A percentile compares a stretch with the other conserved stretches of the same genome.
Conservation (phyloP, 2,113 vertebrate genomes). For the Guaruba guarouba region DNA sequence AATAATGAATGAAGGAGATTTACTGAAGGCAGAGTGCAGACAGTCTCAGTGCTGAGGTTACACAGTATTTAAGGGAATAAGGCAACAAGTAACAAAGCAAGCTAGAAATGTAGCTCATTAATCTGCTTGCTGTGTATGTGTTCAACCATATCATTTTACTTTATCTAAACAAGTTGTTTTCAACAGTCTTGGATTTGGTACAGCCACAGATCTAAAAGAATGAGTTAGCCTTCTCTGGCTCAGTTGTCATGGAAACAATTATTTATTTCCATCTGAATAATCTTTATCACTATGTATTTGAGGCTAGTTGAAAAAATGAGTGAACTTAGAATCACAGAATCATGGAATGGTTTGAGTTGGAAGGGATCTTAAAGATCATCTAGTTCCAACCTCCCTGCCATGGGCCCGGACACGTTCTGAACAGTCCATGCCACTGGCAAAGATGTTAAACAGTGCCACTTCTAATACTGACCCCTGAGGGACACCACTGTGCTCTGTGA, state of each 20-base stretch:
- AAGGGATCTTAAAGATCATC: background rate
- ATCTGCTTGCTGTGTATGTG: background rate
- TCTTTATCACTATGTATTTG: background rate
- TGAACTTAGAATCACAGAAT: background rate
- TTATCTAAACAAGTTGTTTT: slow-evolving; percentile 11
- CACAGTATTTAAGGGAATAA: background rate
- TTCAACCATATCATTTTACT: background rate
- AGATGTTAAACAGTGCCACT: background rate
- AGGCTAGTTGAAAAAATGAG: background rate
- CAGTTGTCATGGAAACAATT: slow-evolving; percentile 48
- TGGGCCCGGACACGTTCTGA: background rate
- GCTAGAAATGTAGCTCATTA: background rate
- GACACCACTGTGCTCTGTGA: background rate
- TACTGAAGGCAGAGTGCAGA: background rate
- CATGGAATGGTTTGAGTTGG: background rate
- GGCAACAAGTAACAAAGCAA: background rate
- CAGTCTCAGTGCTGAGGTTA: background rate
- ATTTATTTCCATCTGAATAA: slow-evolving; percentile 5
- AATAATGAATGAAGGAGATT: background rate
- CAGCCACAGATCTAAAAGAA: background rate
- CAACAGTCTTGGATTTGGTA: background rate
- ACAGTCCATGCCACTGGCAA: background rate
- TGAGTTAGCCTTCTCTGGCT: background rate
- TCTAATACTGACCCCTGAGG: background rate
- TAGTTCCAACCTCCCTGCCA: background rate